Evolutionary conservation across 2,113 vertebrate genomes (phyloP), one percentile per base, ranked within the genome.

Genomic region (Scartelaos histophorus): DNA sequence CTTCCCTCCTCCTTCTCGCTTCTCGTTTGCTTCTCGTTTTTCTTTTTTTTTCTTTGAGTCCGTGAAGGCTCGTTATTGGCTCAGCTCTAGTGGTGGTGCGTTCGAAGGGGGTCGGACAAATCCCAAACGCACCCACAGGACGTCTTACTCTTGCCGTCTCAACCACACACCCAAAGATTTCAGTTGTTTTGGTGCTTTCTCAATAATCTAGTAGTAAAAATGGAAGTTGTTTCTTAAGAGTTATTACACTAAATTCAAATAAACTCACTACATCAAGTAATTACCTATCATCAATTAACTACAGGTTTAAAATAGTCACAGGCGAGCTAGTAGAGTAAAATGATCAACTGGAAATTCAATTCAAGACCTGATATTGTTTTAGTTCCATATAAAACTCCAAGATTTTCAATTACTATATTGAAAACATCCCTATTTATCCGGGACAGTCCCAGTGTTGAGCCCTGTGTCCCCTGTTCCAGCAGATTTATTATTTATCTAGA

Each of bases 51-150:
- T 45, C 21, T 66, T 58, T 74, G 66, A 73, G 69, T 77, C 60
- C 75, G 85, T 89, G 87, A 85, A 93, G 82, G 72, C 66, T 77
- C 84, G 61, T 64, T 19, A 93, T 94, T 94, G 93, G 87, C 70
- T 84, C 69, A 3, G 69, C 13, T 76, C 76, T 70, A 69, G 46
- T 74, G 38, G 2, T 29, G 87, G 34, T 6, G 76, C 79, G 1
- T 91, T 90, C 79, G 80, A 0, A 21, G 24, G 7, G 0, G 9
- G 51, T 82, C 73, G 80, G 83, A 85, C 21, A 81, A 76, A 69
- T 15, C 57, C 13, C 22, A 60, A 29, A 25, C 57, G 24, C 57
- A 6, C 13, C 22, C 1, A 1, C 56, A 4, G 21, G 0, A 13
- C 3, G 13, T 43, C 38, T 10, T 7, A 12, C n/a, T 22, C n/a